Evolutionary conservation across 1,140 invertebrate species (phyloP).

Genomic region (Apis cerana): DNA sequence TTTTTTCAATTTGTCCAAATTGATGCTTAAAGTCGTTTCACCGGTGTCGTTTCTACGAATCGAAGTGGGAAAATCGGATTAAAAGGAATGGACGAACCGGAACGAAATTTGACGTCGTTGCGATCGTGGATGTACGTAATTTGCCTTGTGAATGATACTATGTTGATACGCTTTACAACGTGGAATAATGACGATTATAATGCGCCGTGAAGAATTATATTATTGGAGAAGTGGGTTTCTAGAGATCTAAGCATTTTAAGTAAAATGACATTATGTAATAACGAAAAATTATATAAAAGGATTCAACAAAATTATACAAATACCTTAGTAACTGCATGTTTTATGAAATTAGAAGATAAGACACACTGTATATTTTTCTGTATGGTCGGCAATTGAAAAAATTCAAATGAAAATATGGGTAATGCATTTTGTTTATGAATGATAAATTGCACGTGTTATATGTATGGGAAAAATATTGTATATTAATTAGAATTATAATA

Average conservation of each 20-base stretch:
- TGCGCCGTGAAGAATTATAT: no score
- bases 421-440: neutral
- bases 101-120: conserved; percentile 14
- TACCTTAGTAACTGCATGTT: neutral
- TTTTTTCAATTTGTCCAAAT: conserved; percentile 33
- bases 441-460: neutral
- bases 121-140: neutral
- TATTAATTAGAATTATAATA: neutral
- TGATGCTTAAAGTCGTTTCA: conserved; percentile 48
- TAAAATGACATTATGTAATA: neutral
- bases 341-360: neutral
- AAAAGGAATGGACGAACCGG: conserved; percentile 35
- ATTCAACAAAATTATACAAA: neutral
- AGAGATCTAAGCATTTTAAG: no score
- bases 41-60: conserved; percentile 27
- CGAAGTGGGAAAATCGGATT: conserved; percentile 54
- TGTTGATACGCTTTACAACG: no score
- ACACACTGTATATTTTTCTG: neutral
- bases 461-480: neutral
- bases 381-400: neutral
- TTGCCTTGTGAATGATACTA: no score
- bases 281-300: neutral
- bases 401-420: neutral
- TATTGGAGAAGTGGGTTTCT: no score
- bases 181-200: no score